Conservation (phyloP, 2,113 vertebrate species). For the Nothobranchius kuhntae region DNA sequence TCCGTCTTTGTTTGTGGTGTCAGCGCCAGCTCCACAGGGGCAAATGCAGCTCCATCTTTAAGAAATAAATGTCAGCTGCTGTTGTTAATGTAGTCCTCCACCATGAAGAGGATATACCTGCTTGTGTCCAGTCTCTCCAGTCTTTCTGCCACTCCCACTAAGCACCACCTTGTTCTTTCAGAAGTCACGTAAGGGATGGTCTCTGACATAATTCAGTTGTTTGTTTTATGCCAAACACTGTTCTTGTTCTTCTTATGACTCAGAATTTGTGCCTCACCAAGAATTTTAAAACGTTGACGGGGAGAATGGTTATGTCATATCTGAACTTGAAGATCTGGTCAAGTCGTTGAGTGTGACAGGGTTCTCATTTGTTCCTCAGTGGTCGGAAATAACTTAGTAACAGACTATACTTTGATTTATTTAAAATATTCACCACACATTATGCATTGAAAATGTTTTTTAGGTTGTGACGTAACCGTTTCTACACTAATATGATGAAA, state of each 20-base stretch:
- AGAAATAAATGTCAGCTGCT: not conserved
- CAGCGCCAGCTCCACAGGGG: not conserved
- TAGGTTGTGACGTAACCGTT: too few relatives aligned
- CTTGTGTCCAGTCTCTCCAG: slow-evolving; percentile 10
- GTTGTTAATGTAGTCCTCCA: not conserved
- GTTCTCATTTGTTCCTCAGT: too few relatives aligned
- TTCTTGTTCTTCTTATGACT: not conserved
- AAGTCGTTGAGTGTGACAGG: too few relatives aligned
- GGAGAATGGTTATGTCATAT: not conserved
- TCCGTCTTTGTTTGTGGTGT: slow-evolving; percentile 1
- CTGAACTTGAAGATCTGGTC: not conserved
- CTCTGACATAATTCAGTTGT: slow-evolving; percentile 30
- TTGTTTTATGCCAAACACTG: slow-evolving; percentile 29
- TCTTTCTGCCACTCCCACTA: slow-evolving; percentile 53
- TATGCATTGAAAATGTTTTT: too few relatives aligned
- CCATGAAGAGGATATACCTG: slow-evolving; percentile 31
- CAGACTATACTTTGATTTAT: too few relatives aligned
- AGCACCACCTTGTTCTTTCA: slow-evolving; percentile 53
- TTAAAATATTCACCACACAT: too few relatives aligned
- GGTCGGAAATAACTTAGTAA: too few relatives aligned
- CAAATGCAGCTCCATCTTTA: not conserved
- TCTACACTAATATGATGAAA: too few relatives aligned
- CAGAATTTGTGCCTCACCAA: not conserved
- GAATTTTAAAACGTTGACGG: not conserved
- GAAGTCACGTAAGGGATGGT: slow-evolving; percentile 52